These are phyloP conservation scores for Lepidochitona cinerea DNA, from an alignment of 2,888 invertebrate species.

Conservation along the genomic window DNA sequence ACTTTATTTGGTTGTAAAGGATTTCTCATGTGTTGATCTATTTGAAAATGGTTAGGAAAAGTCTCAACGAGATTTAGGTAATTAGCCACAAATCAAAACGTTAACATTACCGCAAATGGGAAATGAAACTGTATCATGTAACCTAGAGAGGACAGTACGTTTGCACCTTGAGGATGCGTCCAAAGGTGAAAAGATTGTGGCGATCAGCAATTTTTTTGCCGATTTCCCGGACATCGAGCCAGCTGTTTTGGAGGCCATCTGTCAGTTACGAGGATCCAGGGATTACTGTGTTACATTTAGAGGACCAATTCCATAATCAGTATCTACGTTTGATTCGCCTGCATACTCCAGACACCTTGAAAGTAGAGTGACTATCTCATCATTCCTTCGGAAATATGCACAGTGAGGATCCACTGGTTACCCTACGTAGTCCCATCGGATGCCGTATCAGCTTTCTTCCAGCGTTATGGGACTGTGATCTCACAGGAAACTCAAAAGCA, in stretches of 20 bases:
- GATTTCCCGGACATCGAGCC: neutral
- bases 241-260: neutral
- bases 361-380: no score
- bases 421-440: neutral
- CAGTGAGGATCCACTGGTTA: neutral
- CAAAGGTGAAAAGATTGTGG: neutral
- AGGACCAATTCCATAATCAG: no score
- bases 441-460: neutral
- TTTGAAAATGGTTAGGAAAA: no score
- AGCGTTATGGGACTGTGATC: neutral
- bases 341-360: no score
- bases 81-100: no score
- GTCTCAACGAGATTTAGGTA: no score
- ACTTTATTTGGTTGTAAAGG: no score
- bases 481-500: neutral
- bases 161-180: neutral
- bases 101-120: no score
- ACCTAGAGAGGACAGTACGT: no score
- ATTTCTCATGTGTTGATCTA: no score
- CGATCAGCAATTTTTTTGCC: neutral
- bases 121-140: no score
- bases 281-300: neutral
- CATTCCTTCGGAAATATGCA: neutral
- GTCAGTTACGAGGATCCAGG: neutral
- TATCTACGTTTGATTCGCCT: no score